Evolutionary conservation across 2,797 vertebrate genomes (phyloP).

Genomic region (Botia kubotai): DNA sequence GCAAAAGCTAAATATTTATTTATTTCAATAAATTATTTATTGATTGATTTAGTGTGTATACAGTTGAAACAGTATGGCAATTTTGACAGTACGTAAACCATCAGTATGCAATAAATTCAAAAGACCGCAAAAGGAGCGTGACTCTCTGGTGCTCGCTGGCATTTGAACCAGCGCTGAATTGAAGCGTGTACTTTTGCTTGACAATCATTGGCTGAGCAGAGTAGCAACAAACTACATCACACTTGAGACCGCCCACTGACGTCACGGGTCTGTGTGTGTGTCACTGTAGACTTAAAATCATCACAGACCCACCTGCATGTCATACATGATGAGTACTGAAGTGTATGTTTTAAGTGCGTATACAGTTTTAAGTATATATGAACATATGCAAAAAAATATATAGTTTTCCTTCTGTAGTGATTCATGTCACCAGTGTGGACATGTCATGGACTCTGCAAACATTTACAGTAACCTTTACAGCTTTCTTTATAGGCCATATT

Average conservation of each 20-base stretch:
- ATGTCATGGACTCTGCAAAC: too few relatives aligned
- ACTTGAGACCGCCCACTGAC: neutral
- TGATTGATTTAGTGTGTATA: neutral
- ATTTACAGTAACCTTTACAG: too few relatives aligned
- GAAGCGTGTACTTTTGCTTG: neutral
- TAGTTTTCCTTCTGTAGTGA: neutral
- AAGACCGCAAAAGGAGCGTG: neutral
- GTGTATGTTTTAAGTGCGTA: neutral
- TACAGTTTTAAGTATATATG: too few relatives aligned
- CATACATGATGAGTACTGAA: neutral
- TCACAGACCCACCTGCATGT: neutral
- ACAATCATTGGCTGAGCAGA: constrained; percentile 32
- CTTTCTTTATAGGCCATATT: too few relatives aligned
- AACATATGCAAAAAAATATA: neutral
- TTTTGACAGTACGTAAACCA: too few relatives aligned
- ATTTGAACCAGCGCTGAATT: neutral
- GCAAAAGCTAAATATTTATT: too few relatives aligned
- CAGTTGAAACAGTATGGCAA: too few relatives aligned
- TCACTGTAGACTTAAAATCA: constrained; percentile 10
- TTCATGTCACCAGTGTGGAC: too few relatives aligned
- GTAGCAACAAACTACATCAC: constrained; percentile 44
- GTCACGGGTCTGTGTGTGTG: constrained; percentile 8
- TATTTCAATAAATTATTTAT: too few relatives aligned
- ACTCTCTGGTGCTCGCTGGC: neutral
- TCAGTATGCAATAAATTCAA: too few relatives aligned